Conservation (phyloP, 2,113 vertebrate species). For the Heteronetta atricapilla region DNA sequence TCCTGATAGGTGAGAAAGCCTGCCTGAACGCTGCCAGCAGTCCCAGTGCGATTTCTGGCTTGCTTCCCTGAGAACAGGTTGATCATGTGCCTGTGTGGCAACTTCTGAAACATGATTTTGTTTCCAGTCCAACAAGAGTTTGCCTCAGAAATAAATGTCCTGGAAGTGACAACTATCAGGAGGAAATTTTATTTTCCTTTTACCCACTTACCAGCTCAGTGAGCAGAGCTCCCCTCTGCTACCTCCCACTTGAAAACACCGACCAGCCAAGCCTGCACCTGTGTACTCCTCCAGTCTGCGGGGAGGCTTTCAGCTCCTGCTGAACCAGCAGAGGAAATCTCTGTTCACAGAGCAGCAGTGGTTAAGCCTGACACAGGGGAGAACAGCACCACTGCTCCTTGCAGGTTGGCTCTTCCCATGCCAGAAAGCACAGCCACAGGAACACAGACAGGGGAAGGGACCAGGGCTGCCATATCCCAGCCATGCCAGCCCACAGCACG, state of each 20-base stretch:
- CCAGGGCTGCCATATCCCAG: neutral
- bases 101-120: neutral
- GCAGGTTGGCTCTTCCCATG: neutral
- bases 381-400: neutral
- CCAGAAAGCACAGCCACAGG: neutral
- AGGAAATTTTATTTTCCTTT: neutral
- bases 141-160: neutral
- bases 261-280: neutral
- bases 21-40: neutral
- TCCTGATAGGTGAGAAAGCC: neutral
- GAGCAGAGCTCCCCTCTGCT: neutral
- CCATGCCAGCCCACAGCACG: neutral
- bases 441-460: neutral
- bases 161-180: too few species aligned
- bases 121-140: neutral
- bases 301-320: neutral
- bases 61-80: neutral
- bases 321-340: neutral
- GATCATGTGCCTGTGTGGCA: accelerated
- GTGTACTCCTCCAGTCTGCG: neutral
- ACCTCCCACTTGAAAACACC: neutral
- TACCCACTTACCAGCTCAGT: neutral
- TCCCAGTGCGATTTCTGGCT: neutral
- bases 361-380: neutral
- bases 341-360: neutral